A percentile compares a stretch with the other conserved stretches of the same genome.
Conservation (phyloP, 2,888 invertebrate species). For the Lumbricus terrestris region DNA sequence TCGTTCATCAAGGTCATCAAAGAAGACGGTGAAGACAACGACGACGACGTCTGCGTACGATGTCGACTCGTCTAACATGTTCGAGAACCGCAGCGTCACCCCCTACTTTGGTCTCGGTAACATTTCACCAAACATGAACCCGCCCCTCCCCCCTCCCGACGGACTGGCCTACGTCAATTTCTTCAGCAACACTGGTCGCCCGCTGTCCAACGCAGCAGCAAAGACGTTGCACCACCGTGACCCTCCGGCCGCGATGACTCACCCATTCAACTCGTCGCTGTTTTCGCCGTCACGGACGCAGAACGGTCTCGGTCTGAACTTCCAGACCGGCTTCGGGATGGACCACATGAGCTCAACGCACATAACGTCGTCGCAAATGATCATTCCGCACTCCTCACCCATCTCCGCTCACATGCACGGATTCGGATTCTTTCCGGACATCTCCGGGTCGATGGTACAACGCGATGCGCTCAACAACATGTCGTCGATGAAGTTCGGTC, state of each 20-base stretch:
- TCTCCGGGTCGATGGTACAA: slow-evolving; percentile 7
- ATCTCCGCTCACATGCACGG: slow-evolving; percentile 13
- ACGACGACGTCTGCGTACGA: not conserved
- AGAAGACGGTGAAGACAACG: not conserved
- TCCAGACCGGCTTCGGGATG: slow-evolving; percentile 6
- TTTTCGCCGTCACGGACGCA: not conserved
- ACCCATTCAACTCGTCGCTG: slow-evolving; percentile 13
- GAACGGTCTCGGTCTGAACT: slow-evolving; percentile 5
- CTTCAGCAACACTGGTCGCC: slow-evolving; percentile 5
- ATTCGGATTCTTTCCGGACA: not conserved
- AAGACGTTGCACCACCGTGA: slow-evolving; percentile 7
- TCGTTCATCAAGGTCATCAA: slow-evolving; percentile 6
- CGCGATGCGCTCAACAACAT: slow-evolving; percentile 16
- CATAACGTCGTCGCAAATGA: slow-evolving; percentile 9
- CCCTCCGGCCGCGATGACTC: slow-evolving; percentile 4
- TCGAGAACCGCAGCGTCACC: not conserved
- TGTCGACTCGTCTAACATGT: not conserved
- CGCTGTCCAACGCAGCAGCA: not conserved
- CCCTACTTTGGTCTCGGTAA: slow-evolving; percentile 3
- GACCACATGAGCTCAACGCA: slow-evolving; percentile 5
- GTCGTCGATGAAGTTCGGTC: slow-evolving; percentile 9
- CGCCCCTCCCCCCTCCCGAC: not conserved
- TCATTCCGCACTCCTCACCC: slow-evolving; percentile 6
- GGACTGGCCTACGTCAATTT: slow-evolving; percentile 4
- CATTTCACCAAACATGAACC: not conserved